Evolutionary conservation across 1,140 invertebrate genomes (phyloP), one percentile per base, ranked within the genome.

Genomic region (Rhynchophorus ferrugineus): DNA sequence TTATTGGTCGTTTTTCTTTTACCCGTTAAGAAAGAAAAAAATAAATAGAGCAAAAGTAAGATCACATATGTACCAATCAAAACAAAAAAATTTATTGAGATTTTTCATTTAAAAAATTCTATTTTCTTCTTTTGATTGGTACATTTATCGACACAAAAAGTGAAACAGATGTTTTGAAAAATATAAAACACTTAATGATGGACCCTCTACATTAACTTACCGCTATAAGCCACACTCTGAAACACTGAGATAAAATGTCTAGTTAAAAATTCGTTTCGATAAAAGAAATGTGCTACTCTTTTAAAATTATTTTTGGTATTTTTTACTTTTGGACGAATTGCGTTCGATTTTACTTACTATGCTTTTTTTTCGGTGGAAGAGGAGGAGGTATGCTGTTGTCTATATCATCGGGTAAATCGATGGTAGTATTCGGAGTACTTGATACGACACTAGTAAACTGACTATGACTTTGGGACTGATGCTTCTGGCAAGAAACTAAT

Each of bases 151-250:
- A n/a, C n/a, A n/a, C n/a, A n/a, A n/a, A n/a, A n/a, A n/a, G n/a
- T n/a, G n/a, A n/a, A n/a, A n/a, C n/a, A n/a, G n/a, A n/a, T n/a
- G n/a, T n/a, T n/a, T n/a, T n/a, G n/a, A n/a, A n/a, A n/a, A n/a
- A n/a, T n/a, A n/a, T n/a, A n/a, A n/a, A n/a, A n/a, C n/a, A n/a
- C n/a, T n/a, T n/a, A n/a, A n/a, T n/a, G n/a, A n/a, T n/a, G n/a
- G n/a, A n/a, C n/a, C n/a, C n/a, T 11, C 42, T 46, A 34, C 21
- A 33, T 43, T 36, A 54, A 87, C 86, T 90, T 87, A 90, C 87
- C 87, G 75, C 86, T 89, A 78, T 89, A 90, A 75, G 87, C 87
- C 83, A 90, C 86, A 77, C 85, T 89, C 83, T 90, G 87, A 84
- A 90, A 90, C 85, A 89, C 87, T 90, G 29, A 21, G 41, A 49